Base-by-base conservation (phyloP, 2,888 invertebrate genomes). In the Crossocerus cetratus region DNA sequence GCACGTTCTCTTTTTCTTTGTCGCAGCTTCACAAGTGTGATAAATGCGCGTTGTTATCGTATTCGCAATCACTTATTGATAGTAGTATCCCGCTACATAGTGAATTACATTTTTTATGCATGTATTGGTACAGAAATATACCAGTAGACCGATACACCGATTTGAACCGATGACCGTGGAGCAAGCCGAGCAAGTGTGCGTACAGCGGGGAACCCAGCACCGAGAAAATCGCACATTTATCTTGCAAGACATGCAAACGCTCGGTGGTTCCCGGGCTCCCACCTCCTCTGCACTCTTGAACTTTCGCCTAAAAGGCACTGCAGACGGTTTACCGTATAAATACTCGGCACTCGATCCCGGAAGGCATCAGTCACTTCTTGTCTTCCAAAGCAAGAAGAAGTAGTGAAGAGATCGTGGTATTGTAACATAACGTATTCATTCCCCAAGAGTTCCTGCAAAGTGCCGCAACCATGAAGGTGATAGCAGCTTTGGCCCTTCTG, bases 221-320 rank as follows among this genome's bases (percentile, higher is more conserved):
- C 21, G 57, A 16, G 63, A 11, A 61, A 32, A 32, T 32, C 32
- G 32, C 20, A 16, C 2, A n/a, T n/a, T 49, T 53, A 61, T 72
- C 32, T 8, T 11, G 8, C 2, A 23, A 45, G 32, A n/a, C 22
- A 16, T 5, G 0, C 54, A 22, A 23, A 23, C n/a, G 20, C 2
- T 3, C 64, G 76, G 75, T 76, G 64, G 45, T 76, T 67, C 76
- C 76, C 76, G 14, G 14, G n/a, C 13, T 8, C 20, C 11, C 32
- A n/a, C 42, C 1, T 22, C 56, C 0, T 42, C 8, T 0, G 1
- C 8, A 44, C 2, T 56, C 70, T 63, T 76, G 76, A 76, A 76
- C 76, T 67, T 43, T 62, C 61, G 20, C 23, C 8, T 18, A 11
- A 3, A 32, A 32, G 32, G 32, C 32, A 32, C 5, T 3, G 56